Conservation (phyloP, 2,888 invertebrate genomes). For the Pterobdella sp. region DNA sequence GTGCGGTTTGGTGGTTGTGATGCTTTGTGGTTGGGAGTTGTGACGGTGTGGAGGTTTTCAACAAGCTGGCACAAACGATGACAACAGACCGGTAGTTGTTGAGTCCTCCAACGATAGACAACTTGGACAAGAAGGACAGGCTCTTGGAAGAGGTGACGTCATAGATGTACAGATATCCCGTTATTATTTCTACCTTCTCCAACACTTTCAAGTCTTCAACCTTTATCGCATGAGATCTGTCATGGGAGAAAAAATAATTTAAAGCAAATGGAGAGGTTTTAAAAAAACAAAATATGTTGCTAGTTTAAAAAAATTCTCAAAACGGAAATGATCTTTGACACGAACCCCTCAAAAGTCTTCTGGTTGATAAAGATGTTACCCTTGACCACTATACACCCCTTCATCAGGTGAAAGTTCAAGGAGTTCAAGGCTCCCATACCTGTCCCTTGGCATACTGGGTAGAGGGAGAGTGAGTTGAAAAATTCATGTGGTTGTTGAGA, state of each 20-base stretch:
- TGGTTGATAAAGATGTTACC: slow-evolving; percentile 24
- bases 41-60: too few relatives aligned
- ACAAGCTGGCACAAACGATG: background rate
- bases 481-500: too few relatives aligned
- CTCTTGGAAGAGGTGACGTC: background rate
- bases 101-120: background rate
- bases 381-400: slow-evolving; percentile 23
- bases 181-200: background rate
- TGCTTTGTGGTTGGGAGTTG: background rate
- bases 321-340: background rate
- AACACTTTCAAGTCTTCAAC: background rate
- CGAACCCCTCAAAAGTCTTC: slow-evolving; percentile 24
- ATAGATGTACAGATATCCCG: background rate
- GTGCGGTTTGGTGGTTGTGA: background rate
- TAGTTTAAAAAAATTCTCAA: background rate
- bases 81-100: background rate
- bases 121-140: background rate
- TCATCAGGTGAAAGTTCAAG: slow-evolving; percentile 15
- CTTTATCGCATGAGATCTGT: background rate
- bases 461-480: background rate
- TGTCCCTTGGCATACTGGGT: background rate
- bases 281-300: background rate
- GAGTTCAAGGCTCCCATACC: background rate
- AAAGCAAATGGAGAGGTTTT: background rate
- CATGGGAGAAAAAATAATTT: background rate